Evolutionary conservation across 2,888 invertebrate genomes (phyloP).

Genomic region (Tortricodes alternella): DNA sequence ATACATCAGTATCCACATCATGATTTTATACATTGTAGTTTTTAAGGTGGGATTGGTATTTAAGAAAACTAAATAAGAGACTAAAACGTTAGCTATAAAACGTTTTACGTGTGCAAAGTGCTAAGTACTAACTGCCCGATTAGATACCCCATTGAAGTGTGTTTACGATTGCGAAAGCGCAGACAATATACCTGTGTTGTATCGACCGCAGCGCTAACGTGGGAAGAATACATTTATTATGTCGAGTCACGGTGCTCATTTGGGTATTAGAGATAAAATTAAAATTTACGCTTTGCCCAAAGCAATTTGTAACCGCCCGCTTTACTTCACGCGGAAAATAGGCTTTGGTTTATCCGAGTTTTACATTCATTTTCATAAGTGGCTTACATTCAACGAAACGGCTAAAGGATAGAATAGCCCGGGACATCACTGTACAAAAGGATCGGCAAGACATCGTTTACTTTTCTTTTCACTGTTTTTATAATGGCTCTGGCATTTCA

Average conservation of each 20-base stretch:
- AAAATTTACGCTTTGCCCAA: constrained; percentile 83
- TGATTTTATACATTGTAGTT: no score
- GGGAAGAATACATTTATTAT: constrained; percentile 81
- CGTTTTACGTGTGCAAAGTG: not conserved
- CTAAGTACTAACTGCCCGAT: constrained; percentile 6
- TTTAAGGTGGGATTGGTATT: not conserved
- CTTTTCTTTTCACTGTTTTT: constrained; percentile 28
- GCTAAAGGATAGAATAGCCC: constrained; percentile 43
- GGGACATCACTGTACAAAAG: constrained; percentile 35
- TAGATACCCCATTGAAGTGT: not conserved
- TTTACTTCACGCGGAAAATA: constrained; percentile 80
- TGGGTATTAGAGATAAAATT: constrained; percentile 83
- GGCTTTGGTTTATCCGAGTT: constrained; percentile 80
- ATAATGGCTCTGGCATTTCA: constrained; percentile 21
- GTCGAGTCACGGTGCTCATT: constrained; percentile 81
- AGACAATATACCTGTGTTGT: constrained; percentile 39
- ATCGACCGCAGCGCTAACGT: constrained; percentile 68
- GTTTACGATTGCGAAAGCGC: constrained; percentile 31
- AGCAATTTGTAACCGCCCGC: constrained; percentile 81
- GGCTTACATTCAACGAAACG: constrained; percentile 67
- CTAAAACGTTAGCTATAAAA: not conserved
- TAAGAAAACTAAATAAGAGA: not conserved
- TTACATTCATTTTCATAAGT: constrained; percentile 80
- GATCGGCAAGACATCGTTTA: constrained; percentile 31
- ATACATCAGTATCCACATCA: no score